Conservation (phyloP, 1,140 invertebrate species). For the Zaprionus taronus region DNA sequence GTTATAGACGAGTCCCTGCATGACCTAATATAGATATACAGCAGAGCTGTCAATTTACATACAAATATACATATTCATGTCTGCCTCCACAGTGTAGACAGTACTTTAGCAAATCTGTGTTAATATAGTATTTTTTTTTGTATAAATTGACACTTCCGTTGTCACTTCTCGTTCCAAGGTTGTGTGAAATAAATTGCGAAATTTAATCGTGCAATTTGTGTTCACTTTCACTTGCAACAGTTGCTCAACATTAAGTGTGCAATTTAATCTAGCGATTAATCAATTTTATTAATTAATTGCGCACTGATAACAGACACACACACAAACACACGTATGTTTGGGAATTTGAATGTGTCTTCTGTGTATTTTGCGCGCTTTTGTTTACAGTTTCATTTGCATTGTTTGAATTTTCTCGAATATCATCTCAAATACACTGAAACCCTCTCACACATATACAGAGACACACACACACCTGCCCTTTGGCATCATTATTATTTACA, state of each 20-base stretch:
- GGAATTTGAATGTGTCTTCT: neutral
- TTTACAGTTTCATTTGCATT: constrained; percentile 41
- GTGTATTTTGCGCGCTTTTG: constrained; percentile 32
- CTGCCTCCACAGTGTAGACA: neutral
- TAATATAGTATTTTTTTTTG: constrained; percentile 28
- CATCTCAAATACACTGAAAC: constrained; percentile 1
- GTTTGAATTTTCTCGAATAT: constrained; percentile 11
- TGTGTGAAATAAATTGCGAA: constrained; percentile 30
- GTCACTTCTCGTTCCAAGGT: constrained; percentile 29
- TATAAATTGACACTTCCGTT: constrained; percentile 64
- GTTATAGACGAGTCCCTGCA: neutral
- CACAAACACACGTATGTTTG: neutral
- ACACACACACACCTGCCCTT: constrained; percentile 10
- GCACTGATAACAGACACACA: constrained; percentile 50
- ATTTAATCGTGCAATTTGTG: constrained; percentile 16
- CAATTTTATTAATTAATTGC: constrained; percentile 57
- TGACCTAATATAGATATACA: constrained; percentile 38
- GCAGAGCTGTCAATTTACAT: neutral
- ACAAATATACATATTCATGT: constrained; percentile 7
- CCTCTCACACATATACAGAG: neutral
- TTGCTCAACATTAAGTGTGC: neutral
- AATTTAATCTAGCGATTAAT: constrained; percentile 30
- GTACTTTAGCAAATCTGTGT: constrained; percentile 1
- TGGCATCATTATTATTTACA: constrained; percentile 37
- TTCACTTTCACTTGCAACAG: constrained; percentile 39